These are phyloP conservation scores for Graptemys geographica DNA, from an alignment of 2,797 vertebrate genomes.

Conservation along the genomic window DNA sequence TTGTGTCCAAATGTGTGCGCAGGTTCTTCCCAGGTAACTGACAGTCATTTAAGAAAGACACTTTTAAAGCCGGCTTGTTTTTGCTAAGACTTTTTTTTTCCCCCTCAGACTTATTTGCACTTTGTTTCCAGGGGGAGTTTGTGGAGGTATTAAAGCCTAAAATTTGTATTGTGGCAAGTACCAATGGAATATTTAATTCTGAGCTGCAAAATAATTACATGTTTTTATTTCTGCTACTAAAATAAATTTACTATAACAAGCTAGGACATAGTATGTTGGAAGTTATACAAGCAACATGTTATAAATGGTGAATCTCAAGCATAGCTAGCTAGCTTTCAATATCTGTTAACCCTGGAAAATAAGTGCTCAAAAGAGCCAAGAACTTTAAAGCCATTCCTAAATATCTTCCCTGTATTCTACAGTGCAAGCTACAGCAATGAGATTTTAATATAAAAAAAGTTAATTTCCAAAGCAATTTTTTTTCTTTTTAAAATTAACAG, in stretches of 20 bases:
- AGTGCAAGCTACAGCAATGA: accelerated
- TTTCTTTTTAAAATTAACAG: not conserved
- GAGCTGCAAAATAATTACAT: not conserved
- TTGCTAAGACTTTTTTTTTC: accelerated
- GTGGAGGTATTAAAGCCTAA: not conserved
- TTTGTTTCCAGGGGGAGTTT: not conserved
- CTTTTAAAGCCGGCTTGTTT: not conserved
- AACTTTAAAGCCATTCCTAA: not conserved
- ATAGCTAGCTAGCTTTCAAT: not conserved
- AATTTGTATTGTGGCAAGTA: not conserved
- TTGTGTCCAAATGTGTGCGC: not conserved
- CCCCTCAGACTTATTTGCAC: not conserved
- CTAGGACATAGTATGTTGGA: no score
- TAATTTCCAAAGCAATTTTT: not conserved
- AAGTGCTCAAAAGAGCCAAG: not conserved
- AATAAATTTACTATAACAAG: accelerated
- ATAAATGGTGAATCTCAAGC: accelerated
- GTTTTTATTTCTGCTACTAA: not conserved
- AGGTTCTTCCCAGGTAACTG: accelerated
- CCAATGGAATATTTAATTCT: not conserved
- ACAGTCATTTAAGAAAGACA: not conserved
- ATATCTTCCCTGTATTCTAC: accelerated
- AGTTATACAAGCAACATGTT: not conserved
- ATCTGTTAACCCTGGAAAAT: not conserved
- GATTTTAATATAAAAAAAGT: not conserved